phyloP scores from a whole-genome alignment of 1,140 invertebrate species.

The Drosophila virilis region DNA sequence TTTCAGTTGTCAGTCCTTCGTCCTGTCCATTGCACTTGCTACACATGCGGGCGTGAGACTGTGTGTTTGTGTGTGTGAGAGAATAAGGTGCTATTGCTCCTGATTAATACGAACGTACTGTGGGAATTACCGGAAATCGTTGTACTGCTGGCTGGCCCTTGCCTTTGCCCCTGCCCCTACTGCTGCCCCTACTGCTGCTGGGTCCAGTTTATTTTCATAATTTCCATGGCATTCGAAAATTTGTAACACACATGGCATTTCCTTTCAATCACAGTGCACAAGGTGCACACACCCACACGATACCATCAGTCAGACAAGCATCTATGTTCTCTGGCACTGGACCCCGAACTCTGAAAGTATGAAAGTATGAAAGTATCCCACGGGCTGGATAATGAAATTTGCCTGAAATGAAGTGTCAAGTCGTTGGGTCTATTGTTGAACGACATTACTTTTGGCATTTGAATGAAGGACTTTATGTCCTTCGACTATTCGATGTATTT shows the following conservation, averaged over 20 bases:
- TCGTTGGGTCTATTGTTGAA: conserved; percentile 21
- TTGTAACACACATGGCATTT: conserved; percentile 76
- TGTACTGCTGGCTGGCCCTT: conserved; percentile 19
- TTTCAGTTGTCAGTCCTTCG: neutral
- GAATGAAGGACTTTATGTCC: conserved; percentile 27
- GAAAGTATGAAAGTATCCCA: conserved; percentile 33
- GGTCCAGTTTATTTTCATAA: conserved; percentile 43
- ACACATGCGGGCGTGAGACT: conserved; percentile 3
- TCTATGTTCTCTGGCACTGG: neutral
- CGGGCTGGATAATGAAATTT: conserved; percentile 24
- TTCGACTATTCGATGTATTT: neutral
- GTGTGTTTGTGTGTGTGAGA: neutral
- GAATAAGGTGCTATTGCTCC: conserved; percentile 2
- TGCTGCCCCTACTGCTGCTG: neutral
- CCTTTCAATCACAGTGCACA: conserved; percentile 51
- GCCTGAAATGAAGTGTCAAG: conserved; percentile 7
- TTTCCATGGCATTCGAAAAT: conserved; percentile 59
- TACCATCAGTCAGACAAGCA: conserved; percentile 3
- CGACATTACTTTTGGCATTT: neutral
- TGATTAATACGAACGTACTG: conserved; percentile 28
- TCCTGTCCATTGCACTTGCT: conserved; percentile 14
- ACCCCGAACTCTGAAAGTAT: conserved; percentile 16
- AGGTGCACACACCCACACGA: conserved; percentile 33
- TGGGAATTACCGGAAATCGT: conserved; percentile 52
- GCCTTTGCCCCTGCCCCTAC: neutral